Evolutionary conservation across 2,797 vertebrate species (phyloP), one percentile per base, ranked within the genome.

Genomic region (Gila robusta): DNA sequence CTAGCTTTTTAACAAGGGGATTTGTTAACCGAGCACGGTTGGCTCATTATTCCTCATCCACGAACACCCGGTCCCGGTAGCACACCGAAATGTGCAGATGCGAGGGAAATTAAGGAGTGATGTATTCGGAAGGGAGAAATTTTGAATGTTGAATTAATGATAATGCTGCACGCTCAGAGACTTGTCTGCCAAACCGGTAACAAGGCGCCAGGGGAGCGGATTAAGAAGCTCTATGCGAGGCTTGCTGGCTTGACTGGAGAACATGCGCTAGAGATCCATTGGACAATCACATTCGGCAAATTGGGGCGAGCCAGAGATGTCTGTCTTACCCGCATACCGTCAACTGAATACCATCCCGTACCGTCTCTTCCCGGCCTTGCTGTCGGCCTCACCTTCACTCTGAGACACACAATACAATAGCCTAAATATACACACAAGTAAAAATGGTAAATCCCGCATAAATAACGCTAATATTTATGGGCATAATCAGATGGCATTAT

Each of bases 161-260:
- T 96, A 93, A 93, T 91, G 94, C 91, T 90, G 92, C 89, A 88
- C 91, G 92, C 91, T 87, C 87, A 87, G 90, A 95, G 91, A 91
- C 91, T 93, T 92, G 93, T 87, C 93, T 96, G 96, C 94, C 94
- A 96, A 96, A 96, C 95, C 80, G 93, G 95, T 99, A 99, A 99
- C 97, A 97, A 98, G 97, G 96, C 96, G 95, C 95, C 96, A 92
- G 92, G 98, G 98, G 98, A 98, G 96, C 96, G 96, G 96, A 97
- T 98, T 97, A 96, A 79, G 86, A 86, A 79, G 59, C 81, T 79
- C 70, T 47, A 23, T n/a, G 54, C 78, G 44, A 89, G 35, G 93
- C 91, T 95, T 69, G 87, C 90, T 83, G 87, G 88, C 86, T 86
- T 90, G 91, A 90, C 62, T 72, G 88, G 84, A 87, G 79, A 85